phyloP scores from a whole-genome alignment of 2,113 vertebrate genomes.

The Hoplias malabaricus region DNA sequence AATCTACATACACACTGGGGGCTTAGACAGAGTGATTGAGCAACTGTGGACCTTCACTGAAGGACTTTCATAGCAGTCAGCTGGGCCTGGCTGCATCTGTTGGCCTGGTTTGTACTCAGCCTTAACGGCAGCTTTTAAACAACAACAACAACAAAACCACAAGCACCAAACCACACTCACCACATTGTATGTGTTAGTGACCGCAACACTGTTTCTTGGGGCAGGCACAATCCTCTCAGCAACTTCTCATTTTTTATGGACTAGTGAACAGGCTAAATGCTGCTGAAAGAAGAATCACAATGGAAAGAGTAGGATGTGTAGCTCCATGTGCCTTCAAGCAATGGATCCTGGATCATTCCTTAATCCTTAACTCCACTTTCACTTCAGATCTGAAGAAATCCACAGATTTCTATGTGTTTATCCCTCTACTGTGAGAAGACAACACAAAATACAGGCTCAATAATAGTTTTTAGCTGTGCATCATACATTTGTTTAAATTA shows the following conservation, averaged over 20 bases:
- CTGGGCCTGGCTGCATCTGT: background rate
- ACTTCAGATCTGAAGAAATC: no score
- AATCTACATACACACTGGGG: background rate
- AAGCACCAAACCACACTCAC: constrained; percentile 17
- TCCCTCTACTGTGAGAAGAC: no score
- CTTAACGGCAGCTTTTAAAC: background rate
- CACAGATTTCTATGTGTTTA: no score
- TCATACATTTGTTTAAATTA: no score
- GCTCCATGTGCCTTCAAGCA: background rate
- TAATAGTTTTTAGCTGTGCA: no score
- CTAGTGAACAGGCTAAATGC: background rate
- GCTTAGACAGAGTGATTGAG: background rate
- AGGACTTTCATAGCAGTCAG: background rate
- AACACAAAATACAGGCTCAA: no score
- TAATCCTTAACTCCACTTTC: no score
- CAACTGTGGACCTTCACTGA: background rate
- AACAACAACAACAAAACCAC: constrained; percentile 8
- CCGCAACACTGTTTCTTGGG: background rate
- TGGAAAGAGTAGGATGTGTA: background rate
- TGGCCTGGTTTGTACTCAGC: no score
- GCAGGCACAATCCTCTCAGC: background rate
- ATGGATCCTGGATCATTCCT: no score
- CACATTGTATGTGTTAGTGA: background rate
- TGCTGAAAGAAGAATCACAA: background rate
- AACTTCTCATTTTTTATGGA: background rate